Base-by-base conservation (phyloP, 1,140 invertebrate species). In the Portunus trituberculatus region DNA sequence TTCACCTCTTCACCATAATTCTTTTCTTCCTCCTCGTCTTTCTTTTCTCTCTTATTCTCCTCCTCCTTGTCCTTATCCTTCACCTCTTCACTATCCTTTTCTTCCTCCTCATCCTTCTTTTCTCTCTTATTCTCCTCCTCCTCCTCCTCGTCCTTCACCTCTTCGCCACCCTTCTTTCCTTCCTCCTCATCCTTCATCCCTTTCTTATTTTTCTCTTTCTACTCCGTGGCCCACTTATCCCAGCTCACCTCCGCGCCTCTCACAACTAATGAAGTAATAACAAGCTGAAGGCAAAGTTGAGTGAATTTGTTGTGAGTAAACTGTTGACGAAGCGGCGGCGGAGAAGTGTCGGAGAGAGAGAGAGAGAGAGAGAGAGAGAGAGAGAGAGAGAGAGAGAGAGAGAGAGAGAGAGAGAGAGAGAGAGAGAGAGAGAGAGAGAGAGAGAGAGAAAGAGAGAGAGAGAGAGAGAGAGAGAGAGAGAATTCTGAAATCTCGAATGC, bases 231-330 rank as follows among this genome's bases (percentile, higher is more conserved):
- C 20, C 67, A 76, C n/a, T 20, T 20, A n/a, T n/a, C 67, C 67
- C 25, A 25, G 20, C n/a, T 76, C 67, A 76, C 67, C n/a, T 7
- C 67, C 67, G 12, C 67, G 6, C 67, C 20, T n/a, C 67, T 76
- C 67, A 76, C 67, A 25, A n/a, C 52, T 76, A 76, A 76, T 76
- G 67, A 76, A 76, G 67, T 76, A n/a, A 76, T 76, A 76, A 76
- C 20, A n/a, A 7, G 67, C n/a, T 76, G 67, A 25, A 59, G 67
- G 20, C 67, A 76, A 76, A 76, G 67, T 76, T 76, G 67, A 76
- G 12, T n/a, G 67, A 76, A 76, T 76, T 25, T 76, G 67, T 25
- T 7, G 67, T 25, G 20, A n/a, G 67, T 25, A 76, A 76, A 76
- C 20, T 76, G 67, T 76, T 76, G 67, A 76, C 67, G 20, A 76